Evolutionary conservation across 2,888 invertebrate genomes (phyloP).

Genomic region (Dexiosoma caninum): DNA sequence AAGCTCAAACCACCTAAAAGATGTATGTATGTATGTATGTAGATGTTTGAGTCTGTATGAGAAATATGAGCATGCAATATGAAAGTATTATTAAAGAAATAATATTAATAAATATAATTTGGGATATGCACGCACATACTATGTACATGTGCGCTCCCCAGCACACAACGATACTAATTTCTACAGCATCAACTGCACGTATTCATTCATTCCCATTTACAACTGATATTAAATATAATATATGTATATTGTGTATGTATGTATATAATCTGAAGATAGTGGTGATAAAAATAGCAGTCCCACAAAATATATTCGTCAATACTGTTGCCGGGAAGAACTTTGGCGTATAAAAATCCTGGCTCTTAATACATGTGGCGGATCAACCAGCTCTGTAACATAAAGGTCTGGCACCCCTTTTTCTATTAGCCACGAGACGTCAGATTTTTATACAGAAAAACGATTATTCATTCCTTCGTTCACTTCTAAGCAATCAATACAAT

Average conservation of each 20-base stretch:
- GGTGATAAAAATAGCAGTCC: background rate
- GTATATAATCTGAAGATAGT: background rate
- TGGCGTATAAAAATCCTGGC: no score
- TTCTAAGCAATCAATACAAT: no score
- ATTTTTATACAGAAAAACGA: no score
- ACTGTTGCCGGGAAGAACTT: no score
- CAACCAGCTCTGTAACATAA: no score
- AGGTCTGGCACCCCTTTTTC: no score
- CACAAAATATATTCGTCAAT: background rate
- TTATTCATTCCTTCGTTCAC: no score
- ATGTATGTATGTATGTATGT: background rate
- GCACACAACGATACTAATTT: slow-evolving; percentile 20
- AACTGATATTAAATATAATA: background rate
- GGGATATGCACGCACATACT: background rate
- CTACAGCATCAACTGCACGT: background rate
- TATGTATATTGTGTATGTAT: background rate
- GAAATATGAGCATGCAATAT: background rate
- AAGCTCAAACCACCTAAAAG: slow-evolving; percentile 9
- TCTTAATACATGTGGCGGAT: no score
- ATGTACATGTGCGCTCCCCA: background rate
- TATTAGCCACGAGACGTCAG: no score
- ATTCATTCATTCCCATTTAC: background rate
- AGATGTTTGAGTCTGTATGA: background rate
- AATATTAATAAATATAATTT: background rate
- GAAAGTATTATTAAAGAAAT: slow-evolving; percentile 37